Evolutionary conservation across 2,888 invertebrate species (phyloP), one percentile per base, ranked within the genome.

Genomic region (Tenthredo livida): DNA sequence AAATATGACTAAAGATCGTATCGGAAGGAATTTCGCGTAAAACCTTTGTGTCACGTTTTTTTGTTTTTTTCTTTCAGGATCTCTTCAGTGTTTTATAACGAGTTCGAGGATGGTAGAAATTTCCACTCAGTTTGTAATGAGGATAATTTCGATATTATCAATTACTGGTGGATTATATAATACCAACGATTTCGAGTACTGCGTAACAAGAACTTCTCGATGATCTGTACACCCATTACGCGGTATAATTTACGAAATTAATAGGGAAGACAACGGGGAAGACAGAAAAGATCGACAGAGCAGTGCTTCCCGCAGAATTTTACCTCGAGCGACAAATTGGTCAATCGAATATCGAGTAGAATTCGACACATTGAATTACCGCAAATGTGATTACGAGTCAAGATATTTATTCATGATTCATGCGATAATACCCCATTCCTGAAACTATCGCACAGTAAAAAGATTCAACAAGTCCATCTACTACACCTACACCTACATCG

Each of bases 391-490:
- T 37, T 37, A n/a, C 72, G 37, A n/a, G 72, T 21, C n/a, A 40
- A 72, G 17, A 9, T n/a, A 72, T 72, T 21, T n/a, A 73, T 43
- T 43, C 17, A 25, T 10, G 10, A 37, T 73, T 37, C 15, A 43
- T 43, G 21, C 3, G 43, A 29, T 25, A 21, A 40, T 25, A 73
- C 5, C 15, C n/a, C 25, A 40, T 73, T 43, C 17, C 61, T 25
- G 72, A 73, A 73, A 73, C 43, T 25, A 40, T 21, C 3, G n/a
- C 40, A 12, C 2, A 10, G 72, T 17, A 21, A 43, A 25, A 40
- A 15, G 50, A 54, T 54, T 77, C 77, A 77, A 77, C 54, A 54
- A 77, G 77, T 77, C 54, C 54, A 54, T 73, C 25, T 25, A 17
- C 6, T 10, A 47, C 33, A 17, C 40, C n/a, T 25, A 43, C 29